Percentiles rank a stretch among this genome's conserved stretches.
These are phyloP conservation scores for Patiria pectinifera DNA, from an alignment of 53 echinoderm and acorn worm species.

Conservation along the genomic window DNA sequence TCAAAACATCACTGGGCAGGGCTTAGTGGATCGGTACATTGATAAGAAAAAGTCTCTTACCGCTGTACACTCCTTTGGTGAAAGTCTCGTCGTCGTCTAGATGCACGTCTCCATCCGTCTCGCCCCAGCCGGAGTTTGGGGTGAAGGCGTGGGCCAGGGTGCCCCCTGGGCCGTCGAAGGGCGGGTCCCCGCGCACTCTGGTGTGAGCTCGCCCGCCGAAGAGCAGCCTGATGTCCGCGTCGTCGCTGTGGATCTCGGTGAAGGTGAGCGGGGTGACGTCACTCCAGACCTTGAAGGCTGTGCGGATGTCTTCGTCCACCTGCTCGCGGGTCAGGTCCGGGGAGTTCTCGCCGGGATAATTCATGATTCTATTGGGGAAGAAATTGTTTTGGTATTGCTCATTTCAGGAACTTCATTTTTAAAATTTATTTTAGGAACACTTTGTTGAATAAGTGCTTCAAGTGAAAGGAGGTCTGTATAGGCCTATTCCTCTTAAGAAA, in stretches of 20 bases:
- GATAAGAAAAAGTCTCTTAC: conserved; percentile 38
- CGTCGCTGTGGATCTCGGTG: conserved; percentile 66
- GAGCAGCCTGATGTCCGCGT: conserved; percentile 75
- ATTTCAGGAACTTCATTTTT: background rate
- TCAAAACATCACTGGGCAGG: no score
- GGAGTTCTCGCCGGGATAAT: conserved; percentile 64
- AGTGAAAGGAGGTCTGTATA: no score
- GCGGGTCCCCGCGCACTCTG: conserved; percentile 67
- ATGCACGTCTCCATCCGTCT: conserved; percentile 89
- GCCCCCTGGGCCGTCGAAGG: conserved; percentile 89
- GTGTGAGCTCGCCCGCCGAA: conserved; percentile 80
- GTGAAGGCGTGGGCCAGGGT: conserved; percentile 94
- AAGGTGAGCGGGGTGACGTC: conserved; percentile 87
- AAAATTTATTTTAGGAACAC: no score
- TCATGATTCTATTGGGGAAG: conserved; percentile 49
- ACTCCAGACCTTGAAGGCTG: conserved; percentile 89
- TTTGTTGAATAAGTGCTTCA: no score
- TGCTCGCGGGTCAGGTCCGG: conserved; percentile 61
- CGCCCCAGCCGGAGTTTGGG: conserved; percentile 94
- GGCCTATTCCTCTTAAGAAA: no score
- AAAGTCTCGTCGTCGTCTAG: conserved; percentile 90
- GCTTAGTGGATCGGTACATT: no score
- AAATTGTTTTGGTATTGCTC: background rate
- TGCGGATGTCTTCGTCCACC: conserved; percentile 67
- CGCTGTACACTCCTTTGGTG: conserved; percentile 77